A percentile compares a stretch with the other conserved stretches of the same genome.
phyloP scores from a whole-genome alignment of 35 echinoderm and acorn worm genomes.

The Acanthaster planci region DNA sequence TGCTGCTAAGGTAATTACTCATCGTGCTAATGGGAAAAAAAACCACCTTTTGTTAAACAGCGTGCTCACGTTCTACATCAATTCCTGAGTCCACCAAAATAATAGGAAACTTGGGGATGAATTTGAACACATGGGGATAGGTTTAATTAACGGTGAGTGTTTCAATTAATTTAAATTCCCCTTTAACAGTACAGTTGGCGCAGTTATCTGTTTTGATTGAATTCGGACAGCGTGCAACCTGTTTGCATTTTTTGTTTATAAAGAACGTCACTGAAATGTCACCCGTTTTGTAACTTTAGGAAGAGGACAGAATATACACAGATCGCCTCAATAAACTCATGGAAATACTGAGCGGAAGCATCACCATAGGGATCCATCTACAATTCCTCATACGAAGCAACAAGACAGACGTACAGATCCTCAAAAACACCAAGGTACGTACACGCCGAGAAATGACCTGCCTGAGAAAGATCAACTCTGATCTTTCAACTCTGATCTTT shows the following conservation, averaged over 20 bases:
- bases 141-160: too few species aligned
- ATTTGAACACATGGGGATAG: too few species aligned
- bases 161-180: neutral
- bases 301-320: constrained; percentile 81
- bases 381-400: constrained; percentile 97
- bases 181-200: neutral
- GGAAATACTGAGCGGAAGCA: constrained; percentile 78
- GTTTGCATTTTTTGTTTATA: neutral
- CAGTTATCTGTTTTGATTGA: neutral
- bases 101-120: too few species aligned
- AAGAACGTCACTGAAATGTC: neutral
- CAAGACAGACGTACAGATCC: constrained; percentile 84
- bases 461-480: too few species aligned
- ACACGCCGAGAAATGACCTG: too few species aligned
- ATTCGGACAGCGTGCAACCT: neutral
- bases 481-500: too few species aligned
- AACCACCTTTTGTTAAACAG: too few species aligned
- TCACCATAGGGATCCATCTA: constrained; percentile 84
- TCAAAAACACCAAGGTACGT: constrained; percentile 98
- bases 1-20: neutral
- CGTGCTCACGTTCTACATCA: too few species aligned
- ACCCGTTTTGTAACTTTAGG: constrained; percentile 30
- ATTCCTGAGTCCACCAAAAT: too few species aligned
- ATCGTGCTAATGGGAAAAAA: neutral
- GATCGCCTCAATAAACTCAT: constrained; percentile 76